Conservation (phyloP, 2,113 vertebrate genomes). For the Fregata magnificens region DNA sequence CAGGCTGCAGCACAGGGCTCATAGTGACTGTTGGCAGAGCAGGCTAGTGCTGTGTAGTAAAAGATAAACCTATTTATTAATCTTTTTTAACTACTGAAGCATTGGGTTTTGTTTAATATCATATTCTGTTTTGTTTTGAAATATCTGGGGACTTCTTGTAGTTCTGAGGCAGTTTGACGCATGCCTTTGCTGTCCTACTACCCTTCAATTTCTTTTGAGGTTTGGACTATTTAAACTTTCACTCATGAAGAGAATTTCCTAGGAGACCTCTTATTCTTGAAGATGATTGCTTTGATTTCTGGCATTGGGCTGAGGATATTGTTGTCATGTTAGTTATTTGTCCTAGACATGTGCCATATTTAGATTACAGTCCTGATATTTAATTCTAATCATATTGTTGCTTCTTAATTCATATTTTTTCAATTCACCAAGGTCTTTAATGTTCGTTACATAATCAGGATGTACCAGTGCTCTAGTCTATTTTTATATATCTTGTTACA, state of each 20-base stretch:
- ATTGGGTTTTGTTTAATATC: rapidly evolving
- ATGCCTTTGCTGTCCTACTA: rapidly evolving
- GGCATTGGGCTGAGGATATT: neutral
- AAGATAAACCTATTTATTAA: neutral
- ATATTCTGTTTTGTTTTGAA: neutral
- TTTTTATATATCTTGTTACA: neutral
- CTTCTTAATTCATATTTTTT: neutral
- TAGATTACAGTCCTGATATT: neutral
- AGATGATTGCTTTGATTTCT: neutral
- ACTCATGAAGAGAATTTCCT: neutral
- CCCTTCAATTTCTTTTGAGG: neutral
- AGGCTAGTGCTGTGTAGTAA: conserved; percentile 8
- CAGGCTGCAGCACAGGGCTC: conserved; percentile 56
- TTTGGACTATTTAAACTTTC: neutral
- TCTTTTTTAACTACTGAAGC: rapidly evolving
- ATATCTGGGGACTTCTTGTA: neutral
- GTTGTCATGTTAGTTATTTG: neutral
- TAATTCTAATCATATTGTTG: neutral
- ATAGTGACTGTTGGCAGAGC: conserved; percentile 40
- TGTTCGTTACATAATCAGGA: neutral
- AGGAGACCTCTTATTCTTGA: rapidly evolving
- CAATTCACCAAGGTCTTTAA: neutral
- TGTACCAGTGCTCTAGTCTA: rapidly evolving
- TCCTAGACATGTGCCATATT: rapidly evolving
- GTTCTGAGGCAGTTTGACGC: rapidly evolving